phyloP scores from a whole-genome alignment of 2,888 invertebrate species.

The Macrostomum cliftonense region DNA sequence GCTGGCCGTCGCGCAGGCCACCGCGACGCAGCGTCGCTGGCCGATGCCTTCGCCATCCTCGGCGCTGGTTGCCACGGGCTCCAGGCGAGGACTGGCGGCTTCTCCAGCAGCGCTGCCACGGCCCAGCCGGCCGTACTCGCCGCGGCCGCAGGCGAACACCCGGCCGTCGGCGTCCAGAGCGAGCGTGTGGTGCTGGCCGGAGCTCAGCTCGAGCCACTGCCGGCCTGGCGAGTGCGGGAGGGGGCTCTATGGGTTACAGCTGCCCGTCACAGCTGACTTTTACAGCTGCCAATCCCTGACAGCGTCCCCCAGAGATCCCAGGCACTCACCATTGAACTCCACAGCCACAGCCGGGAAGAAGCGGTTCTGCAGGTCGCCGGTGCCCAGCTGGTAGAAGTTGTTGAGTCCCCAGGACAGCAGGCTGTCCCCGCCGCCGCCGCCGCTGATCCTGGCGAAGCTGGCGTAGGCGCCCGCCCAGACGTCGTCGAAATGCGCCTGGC shows the following conservation, averaged over 20 bases:
- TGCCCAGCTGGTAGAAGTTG: slow-evolving; percentile 74
- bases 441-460: slow-evolving; percentile 53
- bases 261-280: no score
- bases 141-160: slow-evolving; percentile 60
- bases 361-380: no score
- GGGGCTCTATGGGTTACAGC: no score
- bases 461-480: slow-evolving; percentile 75
- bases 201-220: slow-evolving; percentile 48
- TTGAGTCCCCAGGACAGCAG: slow-evolving; percentile 57
- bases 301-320: no score
- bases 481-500: slow-evolving; percentile 45
- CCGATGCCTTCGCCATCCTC: no score
- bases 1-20: no score
- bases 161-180: slow-evolving; percentile 50
- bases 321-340: slow-evolving; percentile 14
- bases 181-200: slow-evolving; percentile 74
- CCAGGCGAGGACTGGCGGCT: no score
- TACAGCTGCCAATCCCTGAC: no score
- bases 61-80: no score
- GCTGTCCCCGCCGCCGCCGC: slow-evolving; percentile 39
- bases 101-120: slow-evolving; percentile 45
- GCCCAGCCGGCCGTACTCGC: slow-evolving; percentile 76
- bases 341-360: no score
- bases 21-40: no score
- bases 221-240: no score